Evolutionary conservation across 2,888 invertebrate species (phyloP), one percentile per base, ranked within the genome.

Genomic region (Drosophila robusta): DNA sequence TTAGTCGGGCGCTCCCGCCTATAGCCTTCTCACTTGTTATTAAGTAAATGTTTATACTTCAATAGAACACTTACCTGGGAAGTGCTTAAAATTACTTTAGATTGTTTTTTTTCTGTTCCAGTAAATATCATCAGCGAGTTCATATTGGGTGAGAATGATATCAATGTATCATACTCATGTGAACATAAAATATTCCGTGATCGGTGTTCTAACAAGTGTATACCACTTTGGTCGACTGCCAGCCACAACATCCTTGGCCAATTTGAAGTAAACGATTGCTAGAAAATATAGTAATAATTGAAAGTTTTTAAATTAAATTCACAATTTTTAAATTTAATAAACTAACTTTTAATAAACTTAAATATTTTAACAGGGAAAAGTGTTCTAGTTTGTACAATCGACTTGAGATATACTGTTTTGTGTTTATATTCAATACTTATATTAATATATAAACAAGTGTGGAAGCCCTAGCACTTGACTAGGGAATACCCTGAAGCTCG

Each of bases 221-320:
- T 94, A 18, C 98, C 98, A 84, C 95, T 95, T 92, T 98, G 98
- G 93, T 98, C 98, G 54, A 98, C 97, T 24, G 97, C 98, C 80
- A 98, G 93, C 97, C 98, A 98, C 46, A 98, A 93, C 44, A 96
- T 95, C 89, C 98, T 95, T 29, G 98, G 98, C 97, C 98, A 98
- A 92, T 97, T 97, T 26, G 98, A 98, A 12, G 98, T 98, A 92
- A 98, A 98, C 11, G 97, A 97, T 96, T 98, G 98, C 97, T 97
- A 29, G 9, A 92, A 38, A 70, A 69, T 36, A 26, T 6, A 38
- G 16, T 3, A 29, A 8, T 8, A 2, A 29, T 29, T 29, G 29
- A 6, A 26, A 29, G 8, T 29, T 29, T 2, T 29, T 29, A 29
- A 29, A 8, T 29, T 29, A 29, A 29, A 29, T 18, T 18, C 18